Percentiles rank a stretch among this genome's conserved stretches.
Conservation (phyloP, 1,140 invertebrate genomes). For the Brachionus manjavacas region DNA sequence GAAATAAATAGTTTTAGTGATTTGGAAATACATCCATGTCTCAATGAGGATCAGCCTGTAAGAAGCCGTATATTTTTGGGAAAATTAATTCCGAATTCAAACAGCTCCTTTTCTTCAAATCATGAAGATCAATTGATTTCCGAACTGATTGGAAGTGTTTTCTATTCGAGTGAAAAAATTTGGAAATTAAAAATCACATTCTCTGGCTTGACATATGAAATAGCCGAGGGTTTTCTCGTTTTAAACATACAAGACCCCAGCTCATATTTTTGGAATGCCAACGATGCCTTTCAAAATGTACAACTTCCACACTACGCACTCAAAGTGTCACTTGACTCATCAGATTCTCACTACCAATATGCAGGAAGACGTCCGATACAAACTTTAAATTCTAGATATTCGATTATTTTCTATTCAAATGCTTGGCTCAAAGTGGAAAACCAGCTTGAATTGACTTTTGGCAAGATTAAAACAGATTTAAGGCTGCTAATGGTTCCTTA, state of each 20-base stretch:
- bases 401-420: slow-evolving; percentile 18
- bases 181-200: slow-evolving; percentile 21
- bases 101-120: not conserved
- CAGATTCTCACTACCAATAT: not conserved
- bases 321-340: not conserved
- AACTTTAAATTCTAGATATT: not conserved
- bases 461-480: not conserved
- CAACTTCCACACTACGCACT: not conserved
- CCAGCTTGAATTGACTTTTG: not conserved
- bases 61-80: not conserved
- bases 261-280: not conserved
- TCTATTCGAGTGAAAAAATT: not conserved
- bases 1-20: not conserved
- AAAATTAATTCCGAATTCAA: not conserved
- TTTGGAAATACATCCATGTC: slow-evolving; percentile 19
- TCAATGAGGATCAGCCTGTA: not conserved
- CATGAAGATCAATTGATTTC: not conserved
- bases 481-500: not conserved
- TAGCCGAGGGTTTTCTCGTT: not conserved
- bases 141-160: slow-evolving; percentile 19
- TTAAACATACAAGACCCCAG: not conserved
- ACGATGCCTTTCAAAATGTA: not conserved
- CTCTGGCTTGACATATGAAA: not conserved
- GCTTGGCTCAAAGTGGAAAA: not conserved
- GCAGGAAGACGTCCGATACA: not conserved